Evolutionary conservation across 1,140 invertebrate genomes (phyloP).

Genomic region (Rhopalosiphum padi): DNA sequence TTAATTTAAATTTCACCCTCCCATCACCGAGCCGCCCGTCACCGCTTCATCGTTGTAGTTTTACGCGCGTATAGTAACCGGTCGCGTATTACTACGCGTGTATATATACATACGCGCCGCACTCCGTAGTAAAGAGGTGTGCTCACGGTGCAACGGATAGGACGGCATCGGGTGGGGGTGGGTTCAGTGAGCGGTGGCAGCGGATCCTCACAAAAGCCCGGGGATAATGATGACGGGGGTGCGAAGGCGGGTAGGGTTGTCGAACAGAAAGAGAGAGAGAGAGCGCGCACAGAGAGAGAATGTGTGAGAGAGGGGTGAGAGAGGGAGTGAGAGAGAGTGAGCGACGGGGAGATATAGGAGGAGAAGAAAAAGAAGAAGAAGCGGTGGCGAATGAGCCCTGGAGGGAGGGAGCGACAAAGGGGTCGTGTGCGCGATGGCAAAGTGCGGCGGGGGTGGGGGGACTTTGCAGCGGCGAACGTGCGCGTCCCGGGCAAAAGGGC

Average conservation of each 20-base stretch:
- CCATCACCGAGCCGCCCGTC: too few relatives aligned
- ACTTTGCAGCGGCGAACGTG: slow-evolving; percentile 51
- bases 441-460: neutral
- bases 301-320: neutral
- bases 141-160: neutral
- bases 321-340: neutral
- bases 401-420: neutral
- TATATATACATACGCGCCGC: neutral
- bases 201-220: slow-evolving; percentile 46
- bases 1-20: slow-evolving; percentile 38
- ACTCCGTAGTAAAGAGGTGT: slow-evolving; percentile 12
- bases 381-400: neutral
- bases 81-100: slow-evolving; percentile 12
- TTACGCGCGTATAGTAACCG: slow-evolving; percentile 33
- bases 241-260: slow-evolving; percentile 12
- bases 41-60: neutral
- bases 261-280: slow-evolving; percentile 1
- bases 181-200: neutral
- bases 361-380: neutral
- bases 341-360: neutral
- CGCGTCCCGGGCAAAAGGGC: slow-evolving; percentile 56
- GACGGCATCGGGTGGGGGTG: neutral
- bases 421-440: neutral
- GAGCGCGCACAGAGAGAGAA: neutral
- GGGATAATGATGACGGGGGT: slow-evolving; percentile 2